Conservation (phyloP, 2,888 invertebrate species). For the Rhagophthalmus giganteus region DNA sequence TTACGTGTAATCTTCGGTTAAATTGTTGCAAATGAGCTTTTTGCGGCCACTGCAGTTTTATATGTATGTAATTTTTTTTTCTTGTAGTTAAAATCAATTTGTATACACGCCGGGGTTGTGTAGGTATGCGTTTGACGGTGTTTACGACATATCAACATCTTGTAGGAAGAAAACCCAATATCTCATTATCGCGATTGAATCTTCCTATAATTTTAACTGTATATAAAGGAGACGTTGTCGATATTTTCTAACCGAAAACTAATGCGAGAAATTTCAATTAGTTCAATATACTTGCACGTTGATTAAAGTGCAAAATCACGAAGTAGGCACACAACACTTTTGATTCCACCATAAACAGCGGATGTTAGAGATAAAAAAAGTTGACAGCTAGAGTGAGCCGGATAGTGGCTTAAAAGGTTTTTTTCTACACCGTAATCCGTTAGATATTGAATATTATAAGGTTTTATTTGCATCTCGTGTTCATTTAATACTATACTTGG, state of each 20-base stretch:
- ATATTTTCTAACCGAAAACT: too few relatives aligned
- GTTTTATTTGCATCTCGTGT: too few relatives aligned
- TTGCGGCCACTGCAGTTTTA: too few relatives aligned
- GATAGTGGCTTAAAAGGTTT: constrained; percentile 15
- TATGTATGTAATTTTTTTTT: too few relatives aligned
- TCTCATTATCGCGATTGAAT: constrained; percentile 29
- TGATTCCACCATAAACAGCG: constrained; percentile 6
- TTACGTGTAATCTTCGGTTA: too few relatives aligned
- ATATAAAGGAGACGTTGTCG: too few relatives aligned
- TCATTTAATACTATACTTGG: too few relatives aligned
- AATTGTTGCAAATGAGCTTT: too few relatives aligned
- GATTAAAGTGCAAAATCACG: constrained; percentile 11
- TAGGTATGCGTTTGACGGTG: constrained; percentile 25
- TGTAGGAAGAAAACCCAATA: constrained; percentile 34
- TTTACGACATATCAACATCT: constrained; percentile 33
- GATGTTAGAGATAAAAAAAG: constrained; percentile 8
- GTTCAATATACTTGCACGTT: constrained; percentile 5
- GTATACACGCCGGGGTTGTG: constrained; percentile 18
- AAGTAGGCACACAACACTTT: constrained; percentile 6
- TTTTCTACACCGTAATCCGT: constrained; percentile 10
- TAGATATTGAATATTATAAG: too few relatives aligned
- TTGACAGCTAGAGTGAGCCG: constrained; percentile 11
- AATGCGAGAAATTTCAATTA: constrained; percentile 7
- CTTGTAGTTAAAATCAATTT: too few relatives aligned
- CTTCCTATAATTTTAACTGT: constrained; percentile 22